phyloP scores from a whole-genome alignment of 2,888 invertebrate genomes.

The Epistrophella euchroma region DNA sequence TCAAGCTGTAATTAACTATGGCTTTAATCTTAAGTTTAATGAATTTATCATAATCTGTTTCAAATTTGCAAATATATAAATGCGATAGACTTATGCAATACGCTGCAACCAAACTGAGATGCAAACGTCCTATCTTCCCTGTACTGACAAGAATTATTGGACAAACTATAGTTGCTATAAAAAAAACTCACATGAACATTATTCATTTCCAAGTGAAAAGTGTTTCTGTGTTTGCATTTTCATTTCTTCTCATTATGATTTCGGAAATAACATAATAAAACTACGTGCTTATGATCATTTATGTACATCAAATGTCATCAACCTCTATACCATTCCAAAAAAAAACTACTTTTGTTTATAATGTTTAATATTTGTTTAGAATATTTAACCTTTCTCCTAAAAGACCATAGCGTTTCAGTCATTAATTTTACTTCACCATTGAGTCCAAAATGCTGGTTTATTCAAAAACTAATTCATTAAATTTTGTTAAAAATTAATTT shows the following conservation, averaged over 20 bases:
- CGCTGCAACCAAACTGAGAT: too few relatives aligned
- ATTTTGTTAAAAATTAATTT: conserved; percentile 50
- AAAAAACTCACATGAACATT: not conserved
- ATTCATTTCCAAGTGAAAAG: not conserved
- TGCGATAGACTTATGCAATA: too few relatives aligned
- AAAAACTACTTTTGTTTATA: not conserved
- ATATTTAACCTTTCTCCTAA: conserved; percentile 60
- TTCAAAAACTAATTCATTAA: conserved; percentile 65
- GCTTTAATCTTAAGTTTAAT: too few relatives aligned
- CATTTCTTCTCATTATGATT: not conserved
- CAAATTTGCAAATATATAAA: not conserved
- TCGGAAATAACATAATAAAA: not conserved
- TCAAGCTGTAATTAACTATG: too few relatives aligned
- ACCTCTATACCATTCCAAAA: not conserved
- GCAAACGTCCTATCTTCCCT: too few relatives aligned
- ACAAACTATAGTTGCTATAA: not conserved
- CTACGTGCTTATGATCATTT: not conserved
- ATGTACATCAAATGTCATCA: not conserved
- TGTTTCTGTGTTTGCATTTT: not conserved
- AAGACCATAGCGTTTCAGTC: conserved; percentile 21
- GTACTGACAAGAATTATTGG: too few relatives aligned
- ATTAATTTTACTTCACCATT: conserved; percentile 56
- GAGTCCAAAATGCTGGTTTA: conserved; percentile 40
- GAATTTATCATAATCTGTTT: too few relatives aligned
- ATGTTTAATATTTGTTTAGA: not conserved